Base-by-base conservation (phyloP, 2,113 vertebrate genomes). In the Oryzias celebensis region DNA sequence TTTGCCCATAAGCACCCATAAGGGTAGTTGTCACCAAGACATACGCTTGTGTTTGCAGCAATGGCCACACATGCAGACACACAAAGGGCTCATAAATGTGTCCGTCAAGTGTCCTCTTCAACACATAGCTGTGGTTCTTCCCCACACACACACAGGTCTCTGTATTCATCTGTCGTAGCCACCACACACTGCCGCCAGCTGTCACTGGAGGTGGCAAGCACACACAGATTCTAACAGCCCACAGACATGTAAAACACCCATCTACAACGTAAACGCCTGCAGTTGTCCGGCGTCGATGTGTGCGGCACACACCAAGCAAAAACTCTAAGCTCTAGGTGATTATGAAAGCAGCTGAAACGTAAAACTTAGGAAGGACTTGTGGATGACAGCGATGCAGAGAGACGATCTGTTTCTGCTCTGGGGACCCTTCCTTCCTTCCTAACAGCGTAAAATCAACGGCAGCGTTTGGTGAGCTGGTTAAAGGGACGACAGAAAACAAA, bases 401-500 rank as follows among this genome's bases (percentile, higher is more conserved):
- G 14, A n/a, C 17, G 0, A n/a, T 23, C 5, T 13, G 24, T 10
- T 57, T 64, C 72, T 71, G 74, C 79, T 48, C 24, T 63, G 79
- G 68, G 77, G 84, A 75, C 23, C 0, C 3, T 57, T 5, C 31
- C 46, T 22, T 3, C 20, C 8, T 53, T 36, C 45, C 49, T 36
- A 36, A n/a, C 49, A 0, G 62, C 42, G 53, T 65, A 20, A 77
- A 44, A 53, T 4, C 62, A 65, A 56, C 58, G 69, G 1, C 14
- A 16, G 16, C 17, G 16, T 45, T 5, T 4, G 44, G 16, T 45
- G 44, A 45, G 4, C 14, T 16, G 36, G 36, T 12, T 36, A 12
- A 36, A 44, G 55, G 56, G 72, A 20, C 12, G 52, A 43, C 59
- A 56, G 47, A 75, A 77, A 57, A 75, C 70, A 62, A 75, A 59